Percentiles rank a stretch among this genome's conserved stretches.
Conservation (phyloP, 2,888 invertebrate genomes). For the Acleris sparsana region DNA sequence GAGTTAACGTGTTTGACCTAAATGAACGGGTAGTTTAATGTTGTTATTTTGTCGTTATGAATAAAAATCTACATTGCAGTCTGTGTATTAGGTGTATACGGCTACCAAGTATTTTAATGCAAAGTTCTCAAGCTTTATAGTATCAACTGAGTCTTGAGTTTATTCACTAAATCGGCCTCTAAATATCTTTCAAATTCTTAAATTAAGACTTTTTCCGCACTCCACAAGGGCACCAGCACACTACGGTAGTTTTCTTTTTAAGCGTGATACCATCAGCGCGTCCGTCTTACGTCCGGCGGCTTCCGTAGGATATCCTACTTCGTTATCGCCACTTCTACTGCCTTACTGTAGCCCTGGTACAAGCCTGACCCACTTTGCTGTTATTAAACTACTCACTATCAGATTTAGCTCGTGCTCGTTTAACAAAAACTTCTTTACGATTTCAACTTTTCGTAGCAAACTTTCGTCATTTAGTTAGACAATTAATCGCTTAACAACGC, state of each 20-base stretch:
- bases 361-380: constrained; percentile 57
- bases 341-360: constrained; percentile 46
- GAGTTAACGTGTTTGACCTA: constrained; percentile 18
- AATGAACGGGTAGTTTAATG: constrained; percentile 12
- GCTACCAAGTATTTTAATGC: too few species aligned
- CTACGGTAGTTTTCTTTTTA: constrained; percentile 51
- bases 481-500: constrained; percentile 56
- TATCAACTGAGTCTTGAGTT: too few species aligned
- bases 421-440: constrained; percentile 49
- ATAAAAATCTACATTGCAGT: background rate
- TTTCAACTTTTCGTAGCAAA: constrained; percentile 55
- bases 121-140: too few species aligned
- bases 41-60: constrained; percentile 31
- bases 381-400: constrained; percentile 50
- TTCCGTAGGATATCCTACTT: constrained; percentile 70
- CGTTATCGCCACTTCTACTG: constrained; percentile 57
- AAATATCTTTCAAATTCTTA: background rate
- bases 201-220: constrained; percentile 2
- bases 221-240: constrained; percentile 48
- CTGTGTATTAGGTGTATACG: background rate
- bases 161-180: background rate
- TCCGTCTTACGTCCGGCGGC: constrained; percentile 54
- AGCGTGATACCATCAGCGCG: constrained; percentile 57
- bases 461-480: constrained; percentile 65
- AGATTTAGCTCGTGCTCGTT: constrained; percentile 59